Percentiles rank a stretch among this genome's conserved stretches.
Evolutionary conservation across 2,888 invertebrate genomes (phyloP).

Genomic region (Macaria notata): DNA sequence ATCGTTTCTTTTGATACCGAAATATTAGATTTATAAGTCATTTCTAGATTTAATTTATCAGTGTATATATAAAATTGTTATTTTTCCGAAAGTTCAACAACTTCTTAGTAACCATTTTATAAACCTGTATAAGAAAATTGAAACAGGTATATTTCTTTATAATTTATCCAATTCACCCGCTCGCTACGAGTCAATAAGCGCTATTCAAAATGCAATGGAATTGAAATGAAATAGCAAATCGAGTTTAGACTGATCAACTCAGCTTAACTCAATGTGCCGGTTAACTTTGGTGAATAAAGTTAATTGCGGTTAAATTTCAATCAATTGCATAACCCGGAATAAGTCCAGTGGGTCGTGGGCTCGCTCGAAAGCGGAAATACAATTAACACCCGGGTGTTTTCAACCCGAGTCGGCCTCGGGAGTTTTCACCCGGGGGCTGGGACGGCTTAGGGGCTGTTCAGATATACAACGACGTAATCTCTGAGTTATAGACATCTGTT

Average conservation of each 20-base stretch:
- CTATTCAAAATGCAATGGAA: slow-evolving; percentile 20
- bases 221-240: slow-evolving; percentile 22
- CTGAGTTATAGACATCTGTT: neutral
- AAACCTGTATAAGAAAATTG: too few relatives aligned
- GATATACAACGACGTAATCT: neutral
- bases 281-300: slow-evolving; percentile 22
- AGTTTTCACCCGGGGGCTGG: neutral
- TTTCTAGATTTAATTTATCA: too few relatives aligned
- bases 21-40: too few relatives aligned
- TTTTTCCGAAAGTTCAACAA: too few relatives aligned
- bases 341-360: slow-evolving; percentile 34
- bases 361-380: slow-evolving; percentile 36
- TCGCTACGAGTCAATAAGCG: slow-evolving; percentile 10
- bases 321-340: slow-evolving; percentile 37
- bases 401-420: slow-evolving; percentile 33
- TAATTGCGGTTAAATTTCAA: slow-evolving; percentile 31
- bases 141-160: neutral
- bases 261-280: slow-evolving; percentile 18
- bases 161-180: neutral
- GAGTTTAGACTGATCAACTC: slow-evolving; percentile 19
- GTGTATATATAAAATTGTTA: too few relatives aligned
- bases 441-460: neutral
- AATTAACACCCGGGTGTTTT: slow-evolving; percentile 42
- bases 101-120: neutral
- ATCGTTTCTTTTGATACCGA: too few relatives aligned